Percentiles rank a stretch among this genome's conserved stretches.
Conservation (phyloP, 2,888 invertebrate genomes). For the Andrena haemorrhoa region DNA sequence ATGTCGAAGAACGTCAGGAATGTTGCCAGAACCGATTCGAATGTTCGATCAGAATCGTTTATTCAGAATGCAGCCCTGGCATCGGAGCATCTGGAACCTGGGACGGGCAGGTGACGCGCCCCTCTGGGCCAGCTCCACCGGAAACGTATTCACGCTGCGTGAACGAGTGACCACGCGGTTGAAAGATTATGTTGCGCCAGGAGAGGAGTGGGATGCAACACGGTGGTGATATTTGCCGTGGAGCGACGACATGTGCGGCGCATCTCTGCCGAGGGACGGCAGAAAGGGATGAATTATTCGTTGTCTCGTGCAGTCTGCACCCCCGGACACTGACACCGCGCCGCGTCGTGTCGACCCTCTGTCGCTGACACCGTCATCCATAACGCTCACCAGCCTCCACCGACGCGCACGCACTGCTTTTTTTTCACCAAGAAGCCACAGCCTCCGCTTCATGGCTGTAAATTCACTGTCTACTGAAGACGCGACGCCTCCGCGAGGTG, state of each 20-base stretch:
- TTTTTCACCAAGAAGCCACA: conserved; percentile 11
- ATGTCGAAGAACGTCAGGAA: too few species aligned
- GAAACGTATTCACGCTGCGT: conserved; percentile 14
- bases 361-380: conserved; percentile 82
- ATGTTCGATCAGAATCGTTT: too few species aligned
- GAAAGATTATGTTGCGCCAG: conserved; percentile 44
- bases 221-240: conserved; percentile 41
- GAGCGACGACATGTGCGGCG: conserved; percentile 62
- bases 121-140: background rate
- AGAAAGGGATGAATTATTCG: conserved; percentile 82
- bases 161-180: conserved; percentile 28
- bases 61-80: background rate
- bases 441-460: background rate
- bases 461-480: background rate
- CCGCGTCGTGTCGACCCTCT: conserved; percentile 69
- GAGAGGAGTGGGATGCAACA: conserved; percentile 11
- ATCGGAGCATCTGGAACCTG: conserved; percentile 12
- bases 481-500: background rate
- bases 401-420: conserved; percentile 42
- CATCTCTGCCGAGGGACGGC: conserved; percentile 55
- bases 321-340: conserved; percentile 75
- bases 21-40: too few species aligned
- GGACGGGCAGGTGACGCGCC: conserved; percentile 17
- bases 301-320: conserved; percentile 81
- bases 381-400: conserved; percentile 72